Evolutionary conservation across 2,797 vertebrate genomes (phyloP).

Genomic region (Paguma larvata): DNA sequence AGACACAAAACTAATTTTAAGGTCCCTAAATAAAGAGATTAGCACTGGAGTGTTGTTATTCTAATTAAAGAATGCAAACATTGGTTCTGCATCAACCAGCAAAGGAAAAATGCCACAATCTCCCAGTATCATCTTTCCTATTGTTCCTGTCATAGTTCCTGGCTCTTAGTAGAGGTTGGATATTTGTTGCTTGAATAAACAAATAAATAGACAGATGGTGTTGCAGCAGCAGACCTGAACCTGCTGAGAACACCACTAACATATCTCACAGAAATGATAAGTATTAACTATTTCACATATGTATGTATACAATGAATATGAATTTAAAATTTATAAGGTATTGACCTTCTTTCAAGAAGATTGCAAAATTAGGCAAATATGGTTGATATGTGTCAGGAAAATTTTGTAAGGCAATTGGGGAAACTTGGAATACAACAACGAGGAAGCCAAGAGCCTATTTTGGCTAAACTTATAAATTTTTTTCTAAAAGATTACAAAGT

Average conservation of each 20-base stretch:
- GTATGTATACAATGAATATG: background rate
- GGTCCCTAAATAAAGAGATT: background rate
- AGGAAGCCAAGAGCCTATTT: conserved; percentile 1
- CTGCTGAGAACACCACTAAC: background rate
- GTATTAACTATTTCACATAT: conserved; percentile 23
- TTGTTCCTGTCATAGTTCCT: background rate
- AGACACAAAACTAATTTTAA: conserved; percentile 23
- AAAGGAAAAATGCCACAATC: background rate
- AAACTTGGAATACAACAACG: conserved; percentile 47
- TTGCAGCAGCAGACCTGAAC: background rate
- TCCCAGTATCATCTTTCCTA: background rate
- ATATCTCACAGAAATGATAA: background rate
- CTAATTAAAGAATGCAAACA: background rate
- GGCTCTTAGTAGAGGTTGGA: background rate
- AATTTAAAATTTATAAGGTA: background rate
- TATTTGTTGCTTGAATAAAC: background rate
- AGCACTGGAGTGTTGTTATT: background rate
- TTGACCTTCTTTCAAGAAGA: conserved; percentile 28
- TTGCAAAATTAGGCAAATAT: background rate
- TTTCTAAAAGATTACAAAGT: conserved; percentile 44
- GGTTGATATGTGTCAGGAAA: conserved; percentile 16
- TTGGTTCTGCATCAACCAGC: background rate
- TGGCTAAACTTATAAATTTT: conserved; percentile 51
- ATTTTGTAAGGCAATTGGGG: background rate
- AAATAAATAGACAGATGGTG: background rate